phyloP scores from a whole-genome alignment of 2,797 vertebrate genomes.

The Orestias chungarensis region DNA sequence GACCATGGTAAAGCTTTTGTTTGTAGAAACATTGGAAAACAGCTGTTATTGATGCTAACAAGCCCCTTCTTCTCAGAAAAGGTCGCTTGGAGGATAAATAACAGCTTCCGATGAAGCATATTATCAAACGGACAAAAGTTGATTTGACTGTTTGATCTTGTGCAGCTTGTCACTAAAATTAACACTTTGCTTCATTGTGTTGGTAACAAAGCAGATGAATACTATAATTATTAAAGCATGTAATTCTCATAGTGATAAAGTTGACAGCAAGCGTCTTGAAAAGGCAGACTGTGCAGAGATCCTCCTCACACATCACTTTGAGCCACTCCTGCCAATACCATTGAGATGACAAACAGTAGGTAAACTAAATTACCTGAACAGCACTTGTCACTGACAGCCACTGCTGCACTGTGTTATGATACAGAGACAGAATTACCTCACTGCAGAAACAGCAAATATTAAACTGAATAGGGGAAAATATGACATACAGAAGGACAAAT shows the following conservation, averaged over 20 bases:
- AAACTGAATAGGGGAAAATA: slow-evolving; percentile 27
- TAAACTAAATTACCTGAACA: slow-evolving; percentile 58
- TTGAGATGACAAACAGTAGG: slow-evolving; percentile 35
- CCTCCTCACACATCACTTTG: slow-evolving; percentile 96
- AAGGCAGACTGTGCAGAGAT: slow-evolving; percentile 89
- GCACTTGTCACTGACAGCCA: slow-evolving; percentile 50
- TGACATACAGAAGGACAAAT: background rate
- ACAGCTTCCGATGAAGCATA: slow-evolving; percentile 48
- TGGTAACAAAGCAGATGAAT: background rate
- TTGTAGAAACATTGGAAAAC: slow-evolving; percentile 37
- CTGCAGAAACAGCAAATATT: slow-evolving; percentile 5
- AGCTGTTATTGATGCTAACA: slow-evolving; percentile 45
- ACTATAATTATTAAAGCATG: slow-evolving; percentile 70
- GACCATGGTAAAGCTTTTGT: slow-evolving; percentile 24
- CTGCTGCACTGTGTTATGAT: slow-evolving; percentile 46
- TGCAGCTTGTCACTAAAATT: background rate
- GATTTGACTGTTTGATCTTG: slow-evolving; percentile 45
- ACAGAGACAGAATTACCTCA: slow-evolving; percentile 48
- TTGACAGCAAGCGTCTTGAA: slow-evolving; percentile 91
- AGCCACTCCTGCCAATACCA: slow-evolving; percentile 59
- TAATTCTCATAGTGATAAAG: slow-evolving; percentile 94
- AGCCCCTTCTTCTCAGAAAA: slow-evolving; percentile 41
- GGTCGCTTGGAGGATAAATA: slow-evolving; percentile 50
- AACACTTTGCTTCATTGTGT: background rate
- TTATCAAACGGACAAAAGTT: slow-evolving; percentile 50